Base-by-base conservation (phyloP, 1,140 invertebrate genomes). In the Drosophila arawakana region DNA sequence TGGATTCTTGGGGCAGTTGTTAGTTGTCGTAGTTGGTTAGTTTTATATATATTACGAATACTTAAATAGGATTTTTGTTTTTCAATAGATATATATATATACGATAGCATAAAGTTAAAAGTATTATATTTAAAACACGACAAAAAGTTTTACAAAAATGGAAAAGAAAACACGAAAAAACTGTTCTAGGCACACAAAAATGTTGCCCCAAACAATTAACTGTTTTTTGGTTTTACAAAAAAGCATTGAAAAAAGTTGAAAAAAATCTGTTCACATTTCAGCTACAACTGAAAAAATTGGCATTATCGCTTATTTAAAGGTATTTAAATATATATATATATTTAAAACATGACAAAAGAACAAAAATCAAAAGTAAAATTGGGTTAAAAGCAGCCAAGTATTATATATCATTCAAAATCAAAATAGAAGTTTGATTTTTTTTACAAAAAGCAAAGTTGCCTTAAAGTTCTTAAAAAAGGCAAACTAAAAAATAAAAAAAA, bases 241-340 rank as follows among this genome's bases (percentile, higher is more conserved):
- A 73, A 81, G 70, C 37, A 54, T 65, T 37, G 81, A 67, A 76
- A 65, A 78, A 62, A 57, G 35, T 11, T 41, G 69, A 68, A 80
- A 52, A 65, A 60, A 78, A 73, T 55, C 61, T 84, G 73, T 78
- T 75, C 85, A 90, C 86, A 89, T 88, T 81, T 88, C 84, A 90
- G 67, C 86, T 90, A 90, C 86, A 90, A 90, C 55, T 59, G n/a
- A 88, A 90, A 83, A 81, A 73, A 47, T 59, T 7, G 73, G 41
- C 47, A 52, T 52, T 77, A 85, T 76, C 78, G 81, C 71, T 81
- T 69, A 89, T 75, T 73, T 59, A 61, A 67, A 59, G 63, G 39
- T 39, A 30, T 30, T 30, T 30, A 30, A 37, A 73, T 70, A 61
- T 59, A 65, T 72, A 52, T 73, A 65, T 71, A 67, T 61, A 62